Percentiles rank a stretch among this genome's conserved stretches.
Evolutionary conservation across 2,888 invertebrate genomes (phyloP).

Genomic region (Phragmatobia fuliginosa): DNA sequence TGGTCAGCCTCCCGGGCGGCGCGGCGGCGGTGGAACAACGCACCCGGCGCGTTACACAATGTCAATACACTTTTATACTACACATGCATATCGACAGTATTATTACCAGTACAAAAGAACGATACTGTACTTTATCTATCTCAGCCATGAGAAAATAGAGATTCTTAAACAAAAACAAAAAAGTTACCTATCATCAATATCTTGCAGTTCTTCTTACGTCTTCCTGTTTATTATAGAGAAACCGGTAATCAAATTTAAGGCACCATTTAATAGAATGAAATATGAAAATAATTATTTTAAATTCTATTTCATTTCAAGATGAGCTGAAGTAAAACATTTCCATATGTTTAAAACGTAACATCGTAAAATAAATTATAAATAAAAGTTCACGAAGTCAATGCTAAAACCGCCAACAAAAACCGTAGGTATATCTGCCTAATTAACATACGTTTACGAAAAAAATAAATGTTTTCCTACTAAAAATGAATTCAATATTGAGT

Average conservation of each 20-base stretch:
- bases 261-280: neutral
- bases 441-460: constrained; percentile 34
- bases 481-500: constrained; percentile 33
- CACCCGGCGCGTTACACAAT: constrained; percentile 35
- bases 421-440: constrained; percentile 23
- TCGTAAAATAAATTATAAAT: constrained; percentile 22
- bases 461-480: constrained; percentile 28
- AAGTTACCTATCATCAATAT: neutral
- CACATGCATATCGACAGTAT: constrained; percentile 6
- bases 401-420: constrained; percentile 22
- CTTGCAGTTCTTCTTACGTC: no score
- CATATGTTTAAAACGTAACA: constrained; percentile 12
- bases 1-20: constrained; percentile 31
- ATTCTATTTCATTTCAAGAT: constrained; percentile 2
- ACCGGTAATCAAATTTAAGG: neutral
- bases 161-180: no score
- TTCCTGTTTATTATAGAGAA: neutral
- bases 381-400: constrained; percentile 34
- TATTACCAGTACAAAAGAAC: constrained; percentile 1
- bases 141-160: neutral
- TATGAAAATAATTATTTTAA: neutral
- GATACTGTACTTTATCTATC: neutral
- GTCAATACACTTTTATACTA: constrained; percentile 2
- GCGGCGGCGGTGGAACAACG: constrained; percentile 11
- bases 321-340: constrained; percentile 20